Evolutionary conservation across 1,140 invertebrate species (phyloP), one percentile per base, ranked within the genome.

Genomic region (Drosophila ficusphila): DNA sequence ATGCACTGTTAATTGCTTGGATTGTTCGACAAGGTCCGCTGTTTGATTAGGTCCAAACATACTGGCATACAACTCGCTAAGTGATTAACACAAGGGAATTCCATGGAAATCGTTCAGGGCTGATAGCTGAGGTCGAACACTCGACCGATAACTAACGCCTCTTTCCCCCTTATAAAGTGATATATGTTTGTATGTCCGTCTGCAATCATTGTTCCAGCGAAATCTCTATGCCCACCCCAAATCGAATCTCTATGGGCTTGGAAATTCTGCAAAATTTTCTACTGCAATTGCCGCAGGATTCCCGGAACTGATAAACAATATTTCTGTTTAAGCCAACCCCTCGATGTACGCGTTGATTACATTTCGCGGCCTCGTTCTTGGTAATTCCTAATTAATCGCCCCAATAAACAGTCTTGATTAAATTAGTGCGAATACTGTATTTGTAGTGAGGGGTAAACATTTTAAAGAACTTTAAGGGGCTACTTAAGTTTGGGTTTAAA

Each of bases 1-100:
- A 74, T 74, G 71, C 71, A 56, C 36, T 73, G 69, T 62, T 73
- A 73, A 73, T 73, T 73, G 71, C 58, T 18, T 48, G 48, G 31
- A 48, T 48, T 74, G 57, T 73, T 64, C 56, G 39, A 61, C 69
- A 51, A 14, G 4, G 36, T 49, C 46, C 48, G 47, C 39, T 62
- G 16, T 73, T 73, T 73, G 65, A 69, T 69, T 69, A 69, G 65
- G 64, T 49, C n/a, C 27, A 21, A 31, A 70, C 44, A 69, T 27
- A 61, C 33, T 19, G 12, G 23, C 25, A 16, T 27, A 18, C 39
- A 34, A 12, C 41, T 54, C 41, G 53, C 60, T 60, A 39, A 25
- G 68, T 73, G 68, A 62, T 73, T 73, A 62, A 62, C 48, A 74
- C 41, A 5, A 47, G 69, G 47, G 34, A 72, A 31, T 73, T 73